Conservation (phyloP, 2,113 vertebrate genomes). For the Penelope pileata region DNA sequence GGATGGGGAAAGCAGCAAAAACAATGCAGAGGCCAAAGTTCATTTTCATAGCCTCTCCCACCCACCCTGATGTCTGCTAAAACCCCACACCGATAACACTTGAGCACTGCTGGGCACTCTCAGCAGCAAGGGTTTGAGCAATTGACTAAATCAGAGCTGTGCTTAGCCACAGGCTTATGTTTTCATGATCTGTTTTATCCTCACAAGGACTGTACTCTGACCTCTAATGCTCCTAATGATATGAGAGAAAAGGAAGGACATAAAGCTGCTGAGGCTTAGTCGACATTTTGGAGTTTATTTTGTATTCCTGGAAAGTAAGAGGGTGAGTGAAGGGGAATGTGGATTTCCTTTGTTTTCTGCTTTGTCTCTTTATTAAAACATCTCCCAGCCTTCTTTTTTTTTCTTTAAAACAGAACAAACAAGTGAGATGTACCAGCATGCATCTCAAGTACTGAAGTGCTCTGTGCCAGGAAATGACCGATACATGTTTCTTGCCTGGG, state of each 20-base stretch:
- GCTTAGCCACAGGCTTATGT: not conserved
- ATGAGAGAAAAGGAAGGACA: fast-evolving
- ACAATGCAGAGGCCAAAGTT: not conserved
- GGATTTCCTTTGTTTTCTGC: not conserved
- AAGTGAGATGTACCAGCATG: not conserved
- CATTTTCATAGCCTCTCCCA: not conserved
- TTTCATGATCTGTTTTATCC: not conserved
- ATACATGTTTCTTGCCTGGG: not conserved
- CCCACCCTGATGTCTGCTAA: not conserved
- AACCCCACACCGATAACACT: not conserved
- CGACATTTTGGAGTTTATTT: not conserved
- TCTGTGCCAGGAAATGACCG: not conserved
- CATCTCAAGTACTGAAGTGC: not conserved
- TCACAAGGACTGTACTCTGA: not conserved
- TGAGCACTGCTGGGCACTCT: not conserved
- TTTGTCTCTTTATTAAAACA: not conserved
- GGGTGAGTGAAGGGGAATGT: not conserved
- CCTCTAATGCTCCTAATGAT: not conserved
- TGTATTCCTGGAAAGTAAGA: not conserved
- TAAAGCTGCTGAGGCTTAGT: not conserved
- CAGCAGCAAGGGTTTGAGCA: not conserved
- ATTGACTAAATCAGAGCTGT: not conserved
- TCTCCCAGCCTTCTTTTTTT: not conserved
- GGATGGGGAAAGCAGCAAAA: not conserved
- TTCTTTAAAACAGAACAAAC: not conserved